Evolutionary conservation across 1,140 invertebrate genomes (phyloP), one percentile per base, ranked within the genome.

Genomic region (Leptinotarsa lineolata): DNA sequence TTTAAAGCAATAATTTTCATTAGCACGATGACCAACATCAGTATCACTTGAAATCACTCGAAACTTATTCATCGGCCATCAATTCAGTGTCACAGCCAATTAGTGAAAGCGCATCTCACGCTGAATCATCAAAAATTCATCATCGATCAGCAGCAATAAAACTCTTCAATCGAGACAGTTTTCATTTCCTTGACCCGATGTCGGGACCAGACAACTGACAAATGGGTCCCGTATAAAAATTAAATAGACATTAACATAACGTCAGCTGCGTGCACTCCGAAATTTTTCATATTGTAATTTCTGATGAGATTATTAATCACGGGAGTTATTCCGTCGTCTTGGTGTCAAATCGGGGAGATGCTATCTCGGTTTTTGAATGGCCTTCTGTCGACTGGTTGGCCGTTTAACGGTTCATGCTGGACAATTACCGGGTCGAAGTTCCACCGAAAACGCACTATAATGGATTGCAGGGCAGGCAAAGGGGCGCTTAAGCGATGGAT

Each of bases 231-330:
- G n/a, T 54, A 54, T 54, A 18, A 54, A 54, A 54, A 54, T 54
- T 54, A 54, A 54, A 12, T 54, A 18, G 48, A 54, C 48, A 54
- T 54, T 54, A 54, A 54, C 48, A 54, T 54, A 54, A 54, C 48
- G 15, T 18, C 48, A n/a, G 15, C 48, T n/a, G 48, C 13, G n/a
- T 13, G 15, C 15, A 3, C n/a, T 18, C 48, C 48, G 16, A 54
- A 30, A 65, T 39, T 65, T 65, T 39, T 65, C 21, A 30, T 65
- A 65, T 65, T 65, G 63, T 65, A 24, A 65, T 15, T n/a, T 8
- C 15, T 65, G 63, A 65, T 65, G 63, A 24, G 63, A 65, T 65
- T 21, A 65, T 65, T 30, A 65, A 65, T 65, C 63, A 65, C 24
- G 16, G 39, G 22, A 18, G 8, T 65, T 65, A 65, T 65, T 22